Percentiles rank a stretch among this genome's conserved stretches.
phyloP scores from a whole-genome alignment of 2,113 vertebrate species.

The Opisthocomus hoazin region DNA sequence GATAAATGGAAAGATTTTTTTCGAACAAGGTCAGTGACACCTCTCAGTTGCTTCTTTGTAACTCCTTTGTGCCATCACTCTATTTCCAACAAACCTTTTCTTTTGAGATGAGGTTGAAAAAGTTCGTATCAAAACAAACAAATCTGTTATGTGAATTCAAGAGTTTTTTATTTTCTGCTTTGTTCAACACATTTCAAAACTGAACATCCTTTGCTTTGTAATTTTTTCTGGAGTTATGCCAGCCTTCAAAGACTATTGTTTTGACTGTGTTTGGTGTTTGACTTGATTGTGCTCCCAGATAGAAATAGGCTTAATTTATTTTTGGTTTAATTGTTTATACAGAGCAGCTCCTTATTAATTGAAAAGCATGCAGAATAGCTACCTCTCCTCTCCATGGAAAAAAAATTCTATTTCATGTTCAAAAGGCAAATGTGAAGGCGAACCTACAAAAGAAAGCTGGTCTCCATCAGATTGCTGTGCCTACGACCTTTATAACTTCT shows the following conservation, averaged over 20 bases:
- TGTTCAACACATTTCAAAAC: background rate
- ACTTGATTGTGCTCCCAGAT: background rate
- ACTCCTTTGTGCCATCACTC: background rate
- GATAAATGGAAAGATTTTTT: background rate
- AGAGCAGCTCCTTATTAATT: background rate
- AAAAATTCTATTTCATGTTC: background rate
- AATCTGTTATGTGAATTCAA: background rate
- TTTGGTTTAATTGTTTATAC: slow-evolving; percentile 1
- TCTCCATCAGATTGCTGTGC: background rate
- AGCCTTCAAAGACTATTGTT: slow-evolving; percentile 31
- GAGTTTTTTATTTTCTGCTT: background rate
- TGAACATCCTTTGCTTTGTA: background rate
- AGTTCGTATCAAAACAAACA: background rate
- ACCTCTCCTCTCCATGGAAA: background rate
- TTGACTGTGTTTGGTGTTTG: background rate
- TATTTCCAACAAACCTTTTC: background rate
- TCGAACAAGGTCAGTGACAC: background rate
- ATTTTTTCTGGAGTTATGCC: background rate
- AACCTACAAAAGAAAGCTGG: background rate
- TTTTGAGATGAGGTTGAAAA: background rate
- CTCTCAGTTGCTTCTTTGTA: background rate
- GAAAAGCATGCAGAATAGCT: background rate
- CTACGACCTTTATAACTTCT: background rate
- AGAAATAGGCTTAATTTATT: slow-evolving; percentile 9
- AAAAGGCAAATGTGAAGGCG: background rate